phyloP scores from a whole-genome alignment of 2,797 vertebrate species.

The Ctenosaura bakeri region DNA sequence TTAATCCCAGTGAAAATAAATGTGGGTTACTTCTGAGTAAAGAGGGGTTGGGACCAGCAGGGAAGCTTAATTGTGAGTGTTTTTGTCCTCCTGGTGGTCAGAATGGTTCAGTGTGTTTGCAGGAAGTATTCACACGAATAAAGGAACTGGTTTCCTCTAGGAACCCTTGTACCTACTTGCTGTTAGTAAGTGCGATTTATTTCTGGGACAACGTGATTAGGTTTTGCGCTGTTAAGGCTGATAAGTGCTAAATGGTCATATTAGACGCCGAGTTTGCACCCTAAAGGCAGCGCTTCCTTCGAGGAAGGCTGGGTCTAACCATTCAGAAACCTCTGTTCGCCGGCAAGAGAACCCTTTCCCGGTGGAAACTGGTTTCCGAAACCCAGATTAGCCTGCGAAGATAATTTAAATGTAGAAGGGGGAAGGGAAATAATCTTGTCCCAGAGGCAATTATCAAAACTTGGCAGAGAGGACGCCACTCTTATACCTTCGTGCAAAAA shows the following conservation, averaged over 20 bases:
- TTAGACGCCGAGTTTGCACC: neutral
- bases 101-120: no score
- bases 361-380: neutral
- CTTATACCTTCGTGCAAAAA: neutral
- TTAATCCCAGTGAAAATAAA: neutral
- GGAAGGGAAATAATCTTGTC: no score
- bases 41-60: neutral
- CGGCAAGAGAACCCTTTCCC: neutral
- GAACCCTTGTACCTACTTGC: no score
- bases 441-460: no score
- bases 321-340: neutral
- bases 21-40: neutral
- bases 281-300: neutral
- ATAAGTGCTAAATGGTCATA: neutral
- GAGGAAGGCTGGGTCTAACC: neutral
- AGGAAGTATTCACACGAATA: neutral
- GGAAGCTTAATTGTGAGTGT: no score
- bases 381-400: no score
- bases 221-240: neutral
- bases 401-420: no score
- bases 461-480: neutral
- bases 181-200: neutral
- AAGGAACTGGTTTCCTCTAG: no score
- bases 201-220: neutral
- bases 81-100: no score